Base-by-base conservation (phyloP, 2,888 invertebrate genomes). In the Argynnis bischoffii region DNA sequence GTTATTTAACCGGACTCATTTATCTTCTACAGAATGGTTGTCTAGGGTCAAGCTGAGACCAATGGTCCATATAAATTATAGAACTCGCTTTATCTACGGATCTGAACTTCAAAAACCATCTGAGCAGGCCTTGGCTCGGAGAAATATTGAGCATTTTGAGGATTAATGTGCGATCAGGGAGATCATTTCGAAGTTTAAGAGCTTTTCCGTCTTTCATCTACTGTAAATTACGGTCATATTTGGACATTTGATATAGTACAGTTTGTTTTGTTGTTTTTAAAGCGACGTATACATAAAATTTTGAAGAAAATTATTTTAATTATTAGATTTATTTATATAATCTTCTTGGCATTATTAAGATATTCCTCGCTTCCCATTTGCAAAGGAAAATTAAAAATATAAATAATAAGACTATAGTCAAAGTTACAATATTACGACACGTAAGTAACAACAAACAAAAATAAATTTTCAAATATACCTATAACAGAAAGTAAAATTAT, bases 101-200 rank as follows among this genome's bases (percentile, higher is more conserved):
- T 73, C 73, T 73, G 56, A 72, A 69, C 67, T 74, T 66, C 64
- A 71, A 68, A 67, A 69, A 67, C 64, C 71, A 61, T 71, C 72
- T 67, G 72, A 72, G 69, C 71, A 72, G 73, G 64, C 67, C 8
- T 57, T 26, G 54, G 61, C 35, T 31, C 48, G 59, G 75, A 76
- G 78, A 77, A 76, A 75, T 79, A 78, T 74, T 73, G 69, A 70
- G 70, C 73, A 72, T 77, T 79, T 77, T 75, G 66, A 69, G 69
- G 74, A 79, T 79, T 76, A 77, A 80, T 79, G 78, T 73, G 69
- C 69, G 61, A 73, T 69, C 76, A 69, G 48, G 71, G 74, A 76
- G 76, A 76, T 75, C 74, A 76, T 76, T 75, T 21, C 16, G 26
- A 48, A 59, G 47, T 59, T 48, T 48, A 31, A 59, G 57, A 57